Conservation (phyloP, 2,888 invertebrate genomes). For the Plagiodera versicolora region DNA sequence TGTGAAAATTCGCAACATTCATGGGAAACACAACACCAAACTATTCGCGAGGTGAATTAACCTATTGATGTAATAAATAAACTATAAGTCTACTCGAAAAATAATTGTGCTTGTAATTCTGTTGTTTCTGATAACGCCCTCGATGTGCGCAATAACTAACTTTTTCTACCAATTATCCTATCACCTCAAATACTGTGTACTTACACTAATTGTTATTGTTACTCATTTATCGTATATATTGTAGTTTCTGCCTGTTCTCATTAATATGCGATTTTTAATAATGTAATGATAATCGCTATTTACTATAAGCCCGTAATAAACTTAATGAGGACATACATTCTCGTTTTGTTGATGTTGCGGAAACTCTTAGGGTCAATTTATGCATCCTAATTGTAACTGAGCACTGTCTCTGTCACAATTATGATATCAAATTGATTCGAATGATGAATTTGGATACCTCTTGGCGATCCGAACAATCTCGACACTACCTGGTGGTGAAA, state of each 20-base stretch:
- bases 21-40: background rate
- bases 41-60: background rate
- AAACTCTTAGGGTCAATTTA: too few species aligned
- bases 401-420: too few species aligned
- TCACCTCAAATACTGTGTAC: background rate
- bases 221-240: background rate
- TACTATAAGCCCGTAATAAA: background rate
- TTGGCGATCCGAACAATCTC: too few species aligned
- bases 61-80: background rate
- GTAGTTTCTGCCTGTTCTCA: background rate
- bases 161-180: background rate
- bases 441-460: too few species aligned
- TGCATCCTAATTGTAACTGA: too few species aligned
- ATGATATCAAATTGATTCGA: too few species aligned
- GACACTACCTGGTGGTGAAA: too few species aligned
- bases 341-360: background rate
- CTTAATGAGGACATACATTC: background rate
- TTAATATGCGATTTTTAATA: slow-evolving; percentile 1
- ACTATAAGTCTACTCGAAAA: background rate
- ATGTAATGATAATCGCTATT: background rate
- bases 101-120: background rate
- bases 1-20: background rate
- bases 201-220: slow-evolving; percentile 1
- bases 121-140: background rate
- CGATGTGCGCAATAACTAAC: background rate